Percentiles rank a stretch among this genome's conserved stretches.
These are phyloP conservation scores for Crossaster papposus DNA, from an alignment of 53 echinoderm and acorn worm genomes.

Conservation along the genomic window DNA sequence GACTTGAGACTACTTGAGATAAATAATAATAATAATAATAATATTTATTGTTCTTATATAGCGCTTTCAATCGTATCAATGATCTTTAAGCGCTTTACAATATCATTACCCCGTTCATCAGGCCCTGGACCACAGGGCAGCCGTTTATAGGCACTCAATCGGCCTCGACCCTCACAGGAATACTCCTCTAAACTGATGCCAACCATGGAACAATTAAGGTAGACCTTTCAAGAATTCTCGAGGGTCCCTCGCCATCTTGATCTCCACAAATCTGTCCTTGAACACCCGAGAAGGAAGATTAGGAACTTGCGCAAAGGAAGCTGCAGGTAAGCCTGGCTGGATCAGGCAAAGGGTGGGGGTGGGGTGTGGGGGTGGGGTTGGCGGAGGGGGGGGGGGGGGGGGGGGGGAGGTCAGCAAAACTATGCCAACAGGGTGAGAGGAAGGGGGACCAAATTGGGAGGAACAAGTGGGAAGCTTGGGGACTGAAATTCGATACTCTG, in stretches of 20 bases:
- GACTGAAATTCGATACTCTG: background rate
- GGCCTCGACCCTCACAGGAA: too few relatives aligned
- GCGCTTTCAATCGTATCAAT: too few relatives aligned
- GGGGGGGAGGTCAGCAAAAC: slow-evolving; percentile 40
- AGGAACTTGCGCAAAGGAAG: background rate
- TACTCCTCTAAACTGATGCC: too few relatives aligned
- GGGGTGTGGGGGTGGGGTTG: slow-evolving; percentile 33
- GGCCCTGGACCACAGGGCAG: too few relatives aligned
- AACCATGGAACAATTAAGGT: background rate
- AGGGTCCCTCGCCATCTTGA: background rate
- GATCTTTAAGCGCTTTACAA: too few relatives aligned
- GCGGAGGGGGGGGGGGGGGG: slow-evolving; percentile 33
- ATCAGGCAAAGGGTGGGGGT: background rate
- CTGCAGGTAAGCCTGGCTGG: slow-evolving; percentile 13
- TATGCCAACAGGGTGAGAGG: slow-evolving; percentile 28
- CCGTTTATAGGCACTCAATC: too few relatives aligned
- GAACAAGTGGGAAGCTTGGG: slow-evolving; percentile 9
- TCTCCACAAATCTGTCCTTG: slow-evolving; percentile 10
- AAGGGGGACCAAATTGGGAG: slow-evolving; percentile 26
- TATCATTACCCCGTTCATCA: too few relatives aligned
- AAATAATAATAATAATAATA: too few relatives aligned
- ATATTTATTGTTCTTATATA: too few relatives aligned
- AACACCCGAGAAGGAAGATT: background rate
- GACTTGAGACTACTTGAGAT: too few relatives aligned
- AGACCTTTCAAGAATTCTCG: background rate